A percentile compares a stretch with the other conserved stretches of the same genome.
These are phyloP conservation scores for Aurelia aurita complex sp. Pacific DNA, from an alignment of 30 jellyfish, hydroid and myxozoan species.

Conservation along the genomic window DNA sequence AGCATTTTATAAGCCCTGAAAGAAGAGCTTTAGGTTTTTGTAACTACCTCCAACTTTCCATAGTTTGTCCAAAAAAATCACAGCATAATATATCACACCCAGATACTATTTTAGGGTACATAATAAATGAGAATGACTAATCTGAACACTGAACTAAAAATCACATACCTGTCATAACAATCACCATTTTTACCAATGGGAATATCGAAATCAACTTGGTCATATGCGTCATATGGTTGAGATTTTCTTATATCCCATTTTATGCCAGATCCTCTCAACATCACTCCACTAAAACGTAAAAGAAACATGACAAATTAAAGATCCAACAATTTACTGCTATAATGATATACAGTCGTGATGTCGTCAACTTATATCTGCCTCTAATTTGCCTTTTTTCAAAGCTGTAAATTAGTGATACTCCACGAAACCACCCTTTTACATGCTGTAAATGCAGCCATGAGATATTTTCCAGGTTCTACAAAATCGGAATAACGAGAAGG, in stretches of 20 bases:
- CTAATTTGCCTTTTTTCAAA: too few species aligned
- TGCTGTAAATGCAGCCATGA: too few species aligned
- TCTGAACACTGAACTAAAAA: neutral
- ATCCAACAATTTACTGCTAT: too few species aligned
- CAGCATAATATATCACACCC: neutral
- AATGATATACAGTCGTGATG: too few species aligned
- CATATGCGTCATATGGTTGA: constrained; percentile 97
- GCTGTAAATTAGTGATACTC: too few species aligned
- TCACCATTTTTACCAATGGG: constrained; percentile 98
- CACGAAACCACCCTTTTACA: too few species aligned
- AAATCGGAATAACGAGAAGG: too few species aligned
- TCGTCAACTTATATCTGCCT: too few species aligned
- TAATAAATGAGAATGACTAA: neutral
- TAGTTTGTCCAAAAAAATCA: neutral
- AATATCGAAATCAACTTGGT: constrained; percentile 91
- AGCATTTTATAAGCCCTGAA: too few species aligned
- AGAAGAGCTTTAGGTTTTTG: too few species aligned
- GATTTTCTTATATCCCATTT: constrained; percentile 96
- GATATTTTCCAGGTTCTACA: too few species aligned
- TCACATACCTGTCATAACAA: constrained; percentile 84
- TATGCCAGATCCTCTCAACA: constrained; percentile 93
- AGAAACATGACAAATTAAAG: too few species aligned
- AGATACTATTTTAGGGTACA: neutral
- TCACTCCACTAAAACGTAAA: constrained; percentile 81
- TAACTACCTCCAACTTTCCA: neutral